Conservation (phyloP, 37 sponge, comb jelly and placozoan genomes). For the Tethya wilhelma region DNA sequence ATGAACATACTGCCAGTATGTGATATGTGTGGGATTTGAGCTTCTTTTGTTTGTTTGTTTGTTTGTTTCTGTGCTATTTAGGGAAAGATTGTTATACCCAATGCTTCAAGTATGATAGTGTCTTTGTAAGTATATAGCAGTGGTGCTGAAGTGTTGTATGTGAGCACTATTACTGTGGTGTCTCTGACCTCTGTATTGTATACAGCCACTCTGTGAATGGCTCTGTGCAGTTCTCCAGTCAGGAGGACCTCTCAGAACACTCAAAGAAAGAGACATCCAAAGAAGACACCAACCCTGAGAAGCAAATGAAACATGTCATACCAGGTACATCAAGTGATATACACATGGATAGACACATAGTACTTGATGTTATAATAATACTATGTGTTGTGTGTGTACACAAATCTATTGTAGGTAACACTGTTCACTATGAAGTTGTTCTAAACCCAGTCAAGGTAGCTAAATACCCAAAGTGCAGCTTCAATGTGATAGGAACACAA, state of each 20-base stretch:
- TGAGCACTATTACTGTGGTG: neutral
- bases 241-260: conserved; percentile 13
- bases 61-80: neutral
- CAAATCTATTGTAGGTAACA: conserved; percentile 38
- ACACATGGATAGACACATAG: neutral
- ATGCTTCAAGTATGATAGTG: conserved; percentile 58
- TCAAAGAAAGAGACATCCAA: neutral
- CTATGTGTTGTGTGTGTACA: neutral
- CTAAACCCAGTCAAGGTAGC: conserved; percentile 5
- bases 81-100: conserved; percentile 45
- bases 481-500: conserved; percentile 64
- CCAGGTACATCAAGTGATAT: conserved; percentile 10
- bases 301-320: conserved; percentile 10
- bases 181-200: neutral
- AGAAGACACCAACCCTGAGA: neutral
- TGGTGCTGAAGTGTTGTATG: neutral
- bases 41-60: neutral
- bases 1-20: neutral
- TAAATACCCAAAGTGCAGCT: conserved; percentile 30
- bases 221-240: conserved; percentile 19
- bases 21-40: neutral
- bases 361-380: neutral
- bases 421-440: conserved; percentile 56
- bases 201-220: conserved; percentile 33
- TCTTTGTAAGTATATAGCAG: conserved; percentile 50